Base-by-base conservation (phyloP, 2,113 vertebrate species). In the Colaptes auratus region DNA sequence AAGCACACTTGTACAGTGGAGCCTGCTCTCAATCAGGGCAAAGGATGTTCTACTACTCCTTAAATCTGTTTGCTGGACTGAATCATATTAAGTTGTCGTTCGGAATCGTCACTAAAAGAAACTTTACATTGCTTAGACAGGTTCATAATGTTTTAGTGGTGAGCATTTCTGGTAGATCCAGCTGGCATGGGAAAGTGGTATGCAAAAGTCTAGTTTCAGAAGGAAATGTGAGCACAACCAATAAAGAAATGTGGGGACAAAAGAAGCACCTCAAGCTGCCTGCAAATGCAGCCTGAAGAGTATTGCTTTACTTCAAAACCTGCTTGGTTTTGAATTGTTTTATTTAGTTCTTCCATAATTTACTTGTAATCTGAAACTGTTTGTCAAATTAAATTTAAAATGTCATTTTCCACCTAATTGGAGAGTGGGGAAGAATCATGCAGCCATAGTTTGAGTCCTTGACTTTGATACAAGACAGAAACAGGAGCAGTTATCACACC, bases 101-200 rank as follows among this genome's bases (percentile, higher is more conserved):
- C 75, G 28, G 44, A 25, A 33, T 74, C 48, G 60, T 25, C 31
- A 15, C n/a, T 7, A 44, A 65, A 52, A 16, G 10, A 66, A 84
- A 42, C 3, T 33, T 60, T 39, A 53, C 31, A 81, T 30, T 36
- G 42, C 48, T 42, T 31, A 15, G 28, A 84, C 36, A 86, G 19
- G 13, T 28, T 30, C 50, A 52, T 25, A 36, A 31, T 67, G 13
- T 39, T 95, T 82, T 48, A 20, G 19, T 25, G 56, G 48, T 56
- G 61, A 92, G 31, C 16, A n/a, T 48, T 95, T 86, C 73, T 81
- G 77, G 77, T 67, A 89, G 81, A 84, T 81, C 56, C 64, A 86
- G 36, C 12, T 46, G 46, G 18, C 46, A 46, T 17, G 46, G 46
- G 70, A 35, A 52, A 77, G 31, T 16, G 44, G 33, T 46, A 71